These are phyloP conservation scores for Magallana gigas DNA, from an alignment of 1,140 invertebrate genomes.

Conservation along the genomic window DNA sequence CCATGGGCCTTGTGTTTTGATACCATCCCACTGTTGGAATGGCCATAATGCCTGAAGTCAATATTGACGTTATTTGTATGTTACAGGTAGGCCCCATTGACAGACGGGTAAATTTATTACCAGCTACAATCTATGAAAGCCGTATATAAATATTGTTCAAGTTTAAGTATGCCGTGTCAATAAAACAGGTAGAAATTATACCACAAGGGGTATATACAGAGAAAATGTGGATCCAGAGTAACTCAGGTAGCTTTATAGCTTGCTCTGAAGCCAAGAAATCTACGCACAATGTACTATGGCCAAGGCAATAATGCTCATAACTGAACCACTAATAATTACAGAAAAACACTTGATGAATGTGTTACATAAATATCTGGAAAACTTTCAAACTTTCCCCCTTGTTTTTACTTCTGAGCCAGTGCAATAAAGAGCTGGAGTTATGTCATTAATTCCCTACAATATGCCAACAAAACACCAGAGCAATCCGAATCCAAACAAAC, in stretches of 20 bases:
- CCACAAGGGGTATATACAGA: not conserved
- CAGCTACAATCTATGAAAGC: conserved; percentile 37
- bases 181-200: conserved; percentile 38
- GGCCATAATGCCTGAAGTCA: conserved; percentile 23
- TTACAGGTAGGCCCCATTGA: conserved; percentile 27
- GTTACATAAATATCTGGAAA: not conserved
- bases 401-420: not conserved
- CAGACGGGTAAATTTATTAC: conserved; percentile 31
- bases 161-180: conserved; percentile 27
- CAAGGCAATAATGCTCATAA: not conserved
- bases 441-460: not conserved
- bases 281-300: not conserved
- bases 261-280: not conserved
- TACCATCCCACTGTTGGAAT: conserved; percentile 25
- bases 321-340: not conserved
- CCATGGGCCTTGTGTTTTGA: not conserved
- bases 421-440: not conserved
- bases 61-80: conserved; percentile 30
- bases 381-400: not conserved
- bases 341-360: conserved; percentile 7
- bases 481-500: conserved; percentile 3
- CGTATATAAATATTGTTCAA: conserved; percentile 25
- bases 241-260: not conserved
- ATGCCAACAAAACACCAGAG: not conserved
- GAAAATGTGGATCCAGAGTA: too few species aligned